Evolutionary conservation across 2,888 invertebrate genomes (phyloP).

Genomic region (Caenorhabditis afra): DNA sequence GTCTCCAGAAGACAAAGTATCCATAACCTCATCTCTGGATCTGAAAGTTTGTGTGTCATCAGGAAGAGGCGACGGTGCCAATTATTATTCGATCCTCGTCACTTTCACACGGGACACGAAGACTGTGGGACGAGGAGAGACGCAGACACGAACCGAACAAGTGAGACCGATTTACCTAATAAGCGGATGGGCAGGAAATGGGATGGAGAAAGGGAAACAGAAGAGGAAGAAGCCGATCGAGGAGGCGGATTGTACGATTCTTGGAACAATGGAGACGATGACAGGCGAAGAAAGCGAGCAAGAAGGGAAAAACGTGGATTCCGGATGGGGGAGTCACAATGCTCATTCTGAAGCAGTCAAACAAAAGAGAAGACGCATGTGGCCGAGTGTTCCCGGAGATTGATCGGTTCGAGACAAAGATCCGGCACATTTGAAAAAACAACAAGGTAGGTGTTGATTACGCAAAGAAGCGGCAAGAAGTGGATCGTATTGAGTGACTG

Average conservation of each 20-base stretch:
- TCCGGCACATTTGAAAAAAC: conserved; percentile 5
- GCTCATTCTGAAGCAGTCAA: too few species aligned
- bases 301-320: background rate
- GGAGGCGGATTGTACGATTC: conserved; percentile 27
- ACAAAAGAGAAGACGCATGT: too few species aligned
- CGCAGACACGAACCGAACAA: conserved; percentile 31
- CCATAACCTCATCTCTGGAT: conserved; percentile 34
- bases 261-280: conserved; percentile 11
- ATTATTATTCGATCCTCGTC: conserved; percentile 46
- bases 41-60: conserved; percentile 21
- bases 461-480: conserved; percentile 11
- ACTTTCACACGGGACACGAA: conserved; percentile 22
- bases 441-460: conserved; percentile 1
- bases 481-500: conserved; percentile 19
- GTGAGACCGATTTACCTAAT: conserved; percentile 61
- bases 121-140: conserved; percentile 18
- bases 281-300: background rate
- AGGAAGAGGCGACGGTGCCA: conserved; percentile 26
- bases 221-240: background rate
- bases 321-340: too few species aligned
- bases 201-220: background rate
- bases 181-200: conserved; percentile 47
- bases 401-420: background rate
- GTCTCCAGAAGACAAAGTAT: conserved; percentile 16
- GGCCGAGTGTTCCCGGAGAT: too few species aligned